Evolutionary conservation across 2,113 vertebrate species (phyloP).

Genomic region (Ovibos moschatus): DNA sequence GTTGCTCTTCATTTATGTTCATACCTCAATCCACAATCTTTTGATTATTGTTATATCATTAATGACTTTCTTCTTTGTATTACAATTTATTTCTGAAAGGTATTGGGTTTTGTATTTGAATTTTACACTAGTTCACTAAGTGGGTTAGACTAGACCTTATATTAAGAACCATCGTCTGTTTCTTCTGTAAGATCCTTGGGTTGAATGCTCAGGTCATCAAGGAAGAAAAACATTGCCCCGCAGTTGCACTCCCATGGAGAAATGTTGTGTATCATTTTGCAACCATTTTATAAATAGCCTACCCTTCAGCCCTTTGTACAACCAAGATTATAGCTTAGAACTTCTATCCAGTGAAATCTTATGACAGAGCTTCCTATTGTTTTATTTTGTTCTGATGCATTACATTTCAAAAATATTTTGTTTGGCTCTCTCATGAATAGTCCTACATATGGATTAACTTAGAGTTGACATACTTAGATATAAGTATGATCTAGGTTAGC

Average conservation of each 20-base stretch:
- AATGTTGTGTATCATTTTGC: not conserved
- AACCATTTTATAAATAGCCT: constrained; percentile 45
- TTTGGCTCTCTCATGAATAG: not conserved
- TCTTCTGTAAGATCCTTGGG: not conserved
- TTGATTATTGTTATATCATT: not conserved
- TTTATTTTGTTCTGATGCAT: not conserved
- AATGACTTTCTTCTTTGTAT: not conserved
- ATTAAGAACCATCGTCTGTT: not conserved
- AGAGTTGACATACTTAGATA: not conserved
- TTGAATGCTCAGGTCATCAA: not conserved
- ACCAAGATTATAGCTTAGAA: constrained; percentile 41
- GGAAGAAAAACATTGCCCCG: not conserved
- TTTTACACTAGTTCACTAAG: not conserved
- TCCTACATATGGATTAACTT: not conserved
- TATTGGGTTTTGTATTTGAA: not conserved
- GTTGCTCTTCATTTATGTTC: not conserved
- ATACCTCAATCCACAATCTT: not conserved
- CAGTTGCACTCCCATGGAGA: not conserved
- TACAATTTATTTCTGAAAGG: not conserved
- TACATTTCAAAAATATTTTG: not conserved
- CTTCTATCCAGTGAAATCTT: not conserved
- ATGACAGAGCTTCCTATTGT: not conserved
- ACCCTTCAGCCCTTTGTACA: not conserved
- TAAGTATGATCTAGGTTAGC: not conserved
- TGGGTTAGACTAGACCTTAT: not conserved